Conservation (phyloP, 2,888 invertebrate genomes). For the Campoplex capitator region DNA sequence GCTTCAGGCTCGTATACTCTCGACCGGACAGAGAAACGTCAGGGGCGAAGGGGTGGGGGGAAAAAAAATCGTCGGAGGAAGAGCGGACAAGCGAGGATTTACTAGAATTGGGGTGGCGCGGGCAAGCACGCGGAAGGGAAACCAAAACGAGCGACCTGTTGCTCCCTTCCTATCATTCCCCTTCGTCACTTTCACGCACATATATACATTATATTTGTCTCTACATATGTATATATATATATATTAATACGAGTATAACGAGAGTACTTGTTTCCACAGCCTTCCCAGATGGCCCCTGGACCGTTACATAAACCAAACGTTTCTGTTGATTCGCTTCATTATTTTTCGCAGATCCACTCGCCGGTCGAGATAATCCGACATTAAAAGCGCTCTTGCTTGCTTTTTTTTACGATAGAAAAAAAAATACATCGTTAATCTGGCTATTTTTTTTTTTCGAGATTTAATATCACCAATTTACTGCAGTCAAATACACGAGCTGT, state of each 20-base stretch:
- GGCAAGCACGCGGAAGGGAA: conserved; percentile 65
- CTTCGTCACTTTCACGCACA: conserved; percentile 36
- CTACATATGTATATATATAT: not conserved
- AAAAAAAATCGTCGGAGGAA: conserved; percentile 28
- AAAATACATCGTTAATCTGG: not conserved
- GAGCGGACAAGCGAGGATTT: conserved; percentile 57
- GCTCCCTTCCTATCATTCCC: conserved; percentile 64
- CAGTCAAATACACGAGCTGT: not conserved
- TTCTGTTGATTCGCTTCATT: not conserved
- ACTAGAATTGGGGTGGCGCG: conserved; percentile 66
- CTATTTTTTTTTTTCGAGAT: not conserved
- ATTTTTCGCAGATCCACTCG: not conserved
- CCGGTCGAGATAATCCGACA: not conserved
- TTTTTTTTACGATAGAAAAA: conserved; percentile 1
- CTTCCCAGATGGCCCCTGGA: conserved; percentile 42
- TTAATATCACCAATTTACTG: not conserved
- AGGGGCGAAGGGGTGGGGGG: conserved; percentile 19
- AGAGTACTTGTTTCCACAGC: conserved; percentile 1
- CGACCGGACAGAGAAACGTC: conserved; percentile 16
- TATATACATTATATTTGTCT: not conserved
- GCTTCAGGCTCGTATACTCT: conserved; percentile 5
- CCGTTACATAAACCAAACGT: not conserved
- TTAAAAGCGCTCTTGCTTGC: not conserved
- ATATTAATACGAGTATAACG: not conserved
- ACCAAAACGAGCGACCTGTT: conserved; percentile 77